Evolutionary conservation across 2,113 vertebrate genomes (phyloP).

Genomic region (Pedetes capensis): DNA sequence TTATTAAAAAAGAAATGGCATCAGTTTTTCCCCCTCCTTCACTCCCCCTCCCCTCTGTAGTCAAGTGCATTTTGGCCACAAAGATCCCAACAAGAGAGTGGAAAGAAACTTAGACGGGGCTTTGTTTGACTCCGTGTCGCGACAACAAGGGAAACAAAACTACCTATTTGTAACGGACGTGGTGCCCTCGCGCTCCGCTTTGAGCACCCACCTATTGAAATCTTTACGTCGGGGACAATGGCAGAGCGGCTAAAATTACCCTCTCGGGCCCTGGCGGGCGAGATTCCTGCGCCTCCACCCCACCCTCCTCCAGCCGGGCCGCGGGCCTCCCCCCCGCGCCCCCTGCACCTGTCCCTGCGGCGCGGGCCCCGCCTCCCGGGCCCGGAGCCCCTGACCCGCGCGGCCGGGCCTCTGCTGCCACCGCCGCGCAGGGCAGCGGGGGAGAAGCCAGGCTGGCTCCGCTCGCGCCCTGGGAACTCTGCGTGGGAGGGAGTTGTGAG

Average conservation of each 20-base stretch:
- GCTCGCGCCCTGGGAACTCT: conserved; percentile 50
- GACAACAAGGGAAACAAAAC: conserved; percentile 92
- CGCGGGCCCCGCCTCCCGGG: background rate
- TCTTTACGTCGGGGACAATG: conserved; percentile 80
- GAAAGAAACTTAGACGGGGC: conserved; percentile 90
- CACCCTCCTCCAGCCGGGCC: background rate
- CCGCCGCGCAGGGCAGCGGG: background rate
- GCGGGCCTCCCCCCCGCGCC: background rate
- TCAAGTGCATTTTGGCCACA: conserved; percentile 85
- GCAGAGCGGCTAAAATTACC: conserved; percentile 82
- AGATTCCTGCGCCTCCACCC: conserved; percentile 37
- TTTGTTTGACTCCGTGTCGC: conserved; percentile 90
- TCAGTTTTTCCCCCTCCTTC: background rate
- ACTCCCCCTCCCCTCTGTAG: conserved; percentile 75
- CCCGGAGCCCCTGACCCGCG: background rate
- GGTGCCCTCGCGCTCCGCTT: conserved; percentile 85
- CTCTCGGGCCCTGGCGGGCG: conserved; percentile 47
- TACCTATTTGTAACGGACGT: conserved; percentile 89
- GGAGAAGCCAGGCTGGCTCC: background rate
- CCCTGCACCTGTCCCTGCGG: conserved; percentile 49
- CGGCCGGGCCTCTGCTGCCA: background rate
- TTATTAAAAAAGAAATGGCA: conserved; percentile 73
- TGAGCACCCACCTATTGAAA: conserved; percentile 83
- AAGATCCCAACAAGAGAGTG: conserved; percentile 87
- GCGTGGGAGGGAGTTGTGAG: conserved; percentile 56